Conservation (phyloP, 2,113 vertebrate genomes). For the Nerophis ophidion region DNA sequence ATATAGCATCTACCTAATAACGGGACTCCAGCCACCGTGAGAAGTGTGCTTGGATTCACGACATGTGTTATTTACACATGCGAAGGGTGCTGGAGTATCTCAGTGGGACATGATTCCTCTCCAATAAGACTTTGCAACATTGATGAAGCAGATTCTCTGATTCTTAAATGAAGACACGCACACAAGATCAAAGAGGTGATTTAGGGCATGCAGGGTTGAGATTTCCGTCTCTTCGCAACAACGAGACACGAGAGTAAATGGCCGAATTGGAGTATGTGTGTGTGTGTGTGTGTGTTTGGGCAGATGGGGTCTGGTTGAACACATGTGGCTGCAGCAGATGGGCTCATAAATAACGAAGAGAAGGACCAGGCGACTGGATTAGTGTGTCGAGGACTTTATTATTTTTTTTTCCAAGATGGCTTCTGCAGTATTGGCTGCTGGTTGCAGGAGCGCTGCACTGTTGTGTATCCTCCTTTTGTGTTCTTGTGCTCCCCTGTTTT, state of each 20-base stretch:
- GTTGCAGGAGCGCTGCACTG: no score
- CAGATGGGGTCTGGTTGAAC: slow-evolving; percentile 63
- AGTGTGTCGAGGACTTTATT: slow-evolving; percentile 7
- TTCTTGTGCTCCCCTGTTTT: no score
- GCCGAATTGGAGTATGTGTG: slow-evolving; percentile 7
- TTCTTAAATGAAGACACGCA: slow-evolving; percentile 53
- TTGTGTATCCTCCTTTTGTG: no score
- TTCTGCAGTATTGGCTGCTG: no score
- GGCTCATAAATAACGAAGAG: slow-evolving; percentile 73
- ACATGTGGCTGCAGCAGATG: slow-evolving; percentile 69
- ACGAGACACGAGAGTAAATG: slow-evolving; percentile 49
- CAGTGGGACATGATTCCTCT: not conserved
- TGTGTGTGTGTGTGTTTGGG: not conserved
- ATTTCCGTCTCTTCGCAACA: slow-evolving; percentile 17
- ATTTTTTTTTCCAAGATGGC: no score
- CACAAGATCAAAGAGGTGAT: slow-evolving; percentile 53
- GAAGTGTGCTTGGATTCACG: not conserved
- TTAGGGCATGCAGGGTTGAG: slow-evolving; percentile 39
- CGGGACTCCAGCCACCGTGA: not conserved
- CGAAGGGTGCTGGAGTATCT: not conserved
- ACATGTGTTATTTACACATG: not conserved
- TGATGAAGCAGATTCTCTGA: slow-evolving; percentile 48
- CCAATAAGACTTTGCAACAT: slow-evolving; percentile 27
- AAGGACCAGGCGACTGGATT: slow-evolving; percentile 21
- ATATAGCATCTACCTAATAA: not conserved